phyloP scores from a whole-genome alignment of 2,797 vertebrate genomes.

The Microcaecilia unicolor region DNA sequence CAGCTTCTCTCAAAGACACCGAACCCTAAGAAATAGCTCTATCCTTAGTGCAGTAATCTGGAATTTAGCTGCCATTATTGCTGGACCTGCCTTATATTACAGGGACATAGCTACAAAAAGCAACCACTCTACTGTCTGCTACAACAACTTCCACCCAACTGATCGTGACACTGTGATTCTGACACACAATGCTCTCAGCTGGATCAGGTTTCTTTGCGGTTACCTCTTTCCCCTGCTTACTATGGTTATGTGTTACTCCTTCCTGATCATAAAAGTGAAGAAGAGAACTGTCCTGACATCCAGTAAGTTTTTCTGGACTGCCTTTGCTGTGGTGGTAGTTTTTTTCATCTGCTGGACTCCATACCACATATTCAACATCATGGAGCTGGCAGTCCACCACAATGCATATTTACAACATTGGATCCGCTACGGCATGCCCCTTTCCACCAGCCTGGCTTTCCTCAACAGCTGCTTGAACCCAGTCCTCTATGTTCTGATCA shows the following conservation, averaged over 20 bases:
- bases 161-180: slow-evolving; percentile 41
- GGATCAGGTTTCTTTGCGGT: slow-evolving; percentile 68
- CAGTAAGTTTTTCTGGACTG: slow-evolving; percentile 78
- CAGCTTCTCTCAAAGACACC: slow-evolving; percentile 57
- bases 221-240: slow-evolving; percentile 82
- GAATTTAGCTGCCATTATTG: slow-evolving; percentile 60
- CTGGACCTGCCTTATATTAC: slow-evolving; percentile 72
- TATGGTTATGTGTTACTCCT: slow-evolving; percentile 74
- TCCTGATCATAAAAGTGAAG: slow-evolving; percentile 65
- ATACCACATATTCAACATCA: slow-evolving; percentile 81
- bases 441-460: slow-evolving; percentile 83
- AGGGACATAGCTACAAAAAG: slow-evolving; percentile 61
- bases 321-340: slow-evolving; percentile 72
- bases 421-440: slow-evolving; percentile 72
- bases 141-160: slow-evolving; percentile 75
- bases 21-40: slow-evolving; percentile 58
- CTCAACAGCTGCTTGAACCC: slow-evolving; percentile 95
- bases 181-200: slow-evolving; percentile 69
- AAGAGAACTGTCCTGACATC: slow-evolving; percentile 43
- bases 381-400: slow-evolving; percentile 78
- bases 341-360: slow-evolving; percentile 91
- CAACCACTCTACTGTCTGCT: slow-evolving; percentile 68
- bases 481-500: slow-evolving; percentile 82
- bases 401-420: slow-evolving; percentile 44
- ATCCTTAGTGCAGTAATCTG: slow-evolving; percentile 55